phyloP scores from a whole-genome alignment of 2,888 invertebrate genomes.

The Ennomos quercinarius region DNA sequence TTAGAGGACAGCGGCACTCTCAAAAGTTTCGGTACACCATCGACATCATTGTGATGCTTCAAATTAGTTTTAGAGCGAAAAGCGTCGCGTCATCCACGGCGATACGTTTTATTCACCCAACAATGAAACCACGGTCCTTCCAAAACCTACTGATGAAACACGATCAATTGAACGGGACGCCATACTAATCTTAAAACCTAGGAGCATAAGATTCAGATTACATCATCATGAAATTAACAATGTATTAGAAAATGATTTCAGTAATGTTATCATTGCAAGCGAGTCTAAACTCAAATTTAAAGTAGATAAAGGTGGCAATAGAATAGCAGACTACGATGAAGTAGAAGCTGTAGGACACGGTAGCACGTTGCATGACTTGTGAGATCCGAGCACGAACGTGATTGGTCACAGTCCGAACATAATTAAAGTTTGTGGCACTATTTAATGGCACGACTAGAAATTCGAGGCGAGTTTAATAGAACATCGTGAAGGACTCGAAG shows the following conservation, averaged over 20 bases:
- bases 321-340: constrained; percentile 46
- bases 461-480: constrained; percentile 83
- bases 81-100: constrained; percentile 78
- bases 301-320: constrained; percentile 46
- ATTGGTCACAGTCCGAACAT: constrained; percentile 85
- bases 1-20: constrained; percentile 67
- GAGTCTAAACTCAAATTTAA: constrained; percentile 58
- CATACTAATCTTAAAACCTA: constrained; percentile 48
- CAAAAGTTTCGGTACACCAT: constrained; percentile 75
- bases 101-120: constrained; percentile 80
- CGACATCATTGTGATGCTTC: constrained; percentile 75
- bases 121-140: constrained; percentile 81
- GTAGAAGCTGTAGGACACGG: constrained; percentile 71
- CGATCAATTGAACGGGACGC: constrained; percentile 59
- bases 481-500: constrained; percentile 76
- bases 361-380: constrained; percentile 84
- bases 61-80: constrained; percentile 83
- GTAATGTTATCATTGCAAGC: constrained; percentile 48
- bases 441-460: constrained; percentile 82
- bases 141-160: constrained; percentile 59
- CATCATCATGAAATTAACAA: constrained; percentile 59
- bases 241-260: constrained; percentile 62
- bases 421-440: constrained; percentile 85
- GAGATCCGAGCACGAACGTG: constrained; percentile 83
- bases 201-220: constrained; percentile 68